Evolutionary conservation across 2,888 invertebrate species (phyloP), one percentile per base, ranked within the genome.

Genomic region (Leucania comma): DNA sequence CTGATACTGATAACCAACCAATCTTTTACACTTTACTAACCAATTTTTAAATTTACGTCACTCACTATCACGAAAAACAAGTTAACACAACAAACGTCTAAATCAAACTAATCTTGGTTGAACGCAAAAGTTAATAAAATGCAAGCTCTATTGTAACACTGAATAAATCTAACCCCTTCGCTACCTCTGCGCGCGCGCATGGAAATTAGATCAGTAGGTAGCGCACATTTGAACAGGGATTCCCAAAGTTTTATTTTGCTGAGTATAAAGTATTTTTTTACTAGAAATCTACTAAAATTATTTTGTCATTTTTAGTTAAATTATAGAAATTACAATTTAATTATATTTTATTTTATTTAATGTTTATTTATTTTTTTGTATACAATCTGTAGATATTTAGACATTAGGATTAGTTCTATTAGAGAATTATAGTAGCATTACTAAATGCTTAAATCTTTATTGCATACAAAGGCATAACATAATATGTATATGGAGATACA

Each of bases 171-270:
- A 94, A 95, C 94, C 96, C 95, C 92, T 94, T 93, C 90, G 86
- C 75, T 91, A 88, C 90, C 88, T 91, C 89, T 88, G 92, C 95
- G 95, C 90, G 85, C 78, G 89, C 95, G 95, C 95, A 96, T 96
- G 96, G 96, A 96, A 96, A 96, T 96, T 95, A 96, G 96, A 96
- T 95, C 96, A 96, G 94, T 95, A 94, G 95, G 95, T 94, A 95
- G 94, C 92, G 83, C 83, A 80, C 80, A 83, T 75, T 78, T 69
- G 48, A 62, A 71, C 78, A 78, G 81, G 20, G 94, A 73, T 71
- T 88, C 88, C 90, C 94, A 95, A 96, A 92, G 85, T 92, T 84
- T 83, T 62, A 3, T 29, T 20, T 29, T 20, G 29, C 1, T 9
- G 10, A 20, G 29, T 54, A n/a, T 29, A 8, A 20, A 29, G 3